These are phyloP conservation scores for Phalloptychus januarius DNA, from an alignment of 2,797 vertebrate species.

Conservation along the genomic window DNA sequence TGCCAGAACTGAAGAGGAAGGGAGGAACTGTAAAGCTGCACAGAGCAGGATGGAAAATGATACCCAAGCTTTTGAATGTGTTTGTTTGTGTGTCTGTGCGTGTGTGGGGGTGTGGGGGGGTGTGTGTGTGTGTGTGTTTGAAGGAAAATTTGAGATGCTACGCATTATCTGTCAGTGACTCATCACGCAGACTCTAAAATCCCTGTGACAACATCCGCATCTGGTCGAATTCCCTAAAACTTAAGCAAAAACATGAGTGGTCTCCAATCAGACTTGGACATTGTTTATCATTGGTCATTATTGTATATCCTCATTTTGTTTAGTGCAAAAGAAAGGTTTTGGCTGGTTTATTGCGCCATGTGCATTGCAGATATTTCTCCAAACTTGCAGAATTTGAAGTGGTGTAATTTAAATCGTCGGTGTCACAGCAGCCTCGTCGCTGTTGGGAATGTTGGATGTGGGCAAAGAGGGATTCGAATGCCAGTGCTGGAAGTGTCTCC, in stretches of 20 bases:
- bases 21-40: constrained; percentile 22
- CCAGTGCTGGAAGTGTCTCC: constrained; percentile 35
- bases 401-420: neutral
- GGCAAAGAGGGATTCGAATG: constrained; percentile 18
- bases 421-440: neutral
- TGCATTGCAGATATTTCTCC: neutral
- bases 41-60: constrained; percentile 22
- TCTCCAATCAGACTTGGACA: neutral
- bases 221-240: constrained; percentile 13
- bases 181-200: constrained; percentile 22
- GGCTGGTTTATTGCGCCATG: neutral
- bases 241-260: constrained; percentile 1
- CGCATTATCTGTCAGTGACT: constrained; percentile 2
- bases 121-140: neutral
- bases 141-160: constrained; percentile 18
- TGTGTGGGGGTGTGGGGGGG: no score
- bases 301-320: constrained; percentile 12
- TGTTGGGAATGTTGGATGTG: constrained; percentile 24
- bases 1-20: constrained; percentile 19
- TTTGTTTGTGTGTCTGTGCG: neutral
- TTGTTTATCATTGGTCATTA: neutral
- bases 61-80: neutral
- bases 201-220: constrained; percentile 13
- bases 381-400: neutral
- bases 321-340: constrained; percentile 13